Evolutionary conservation across 1,140 invertebrate species (phyloP), one percentile per base, ranked within the genome.

Genomic region (Sycophila sp.): DNA sequence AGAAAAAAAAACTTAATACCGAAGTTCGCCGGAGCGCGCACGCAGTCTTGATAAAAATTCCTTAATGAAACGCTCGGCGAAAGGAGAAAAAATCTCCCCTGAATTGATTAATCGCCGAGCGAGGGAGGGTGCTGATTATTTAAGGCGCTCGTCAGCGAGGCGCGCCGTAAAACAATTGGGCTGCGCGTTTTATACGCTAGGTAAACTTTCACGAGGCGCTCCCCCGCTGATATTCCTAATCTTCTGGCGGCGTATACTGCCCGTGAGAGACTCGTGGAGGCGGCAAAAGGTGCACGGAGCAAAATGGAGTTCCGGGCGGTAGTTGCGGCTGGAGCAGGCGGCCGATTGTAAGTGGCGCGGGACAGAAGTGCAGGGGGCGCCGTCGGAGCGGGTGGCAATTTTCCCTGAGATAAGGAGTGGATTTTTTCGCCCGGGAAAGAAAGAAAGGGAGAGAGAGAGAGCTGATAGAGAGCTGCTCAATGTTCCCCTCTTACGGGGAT

Each of bases 1-100:
- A n/a, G n/a, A n/a, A n/a, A n/a, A n/a, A n/a, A 53, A 49, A 53
- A 53, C 26, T 53, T 24, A 53, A 53, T 53, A 53, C 24, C 13
- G 24, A 53, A 53, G 19, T 53, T 53, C 13, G 2, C 8, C 11
- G 26, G 7, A 13, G 8, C 26, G 19, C 26, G 17, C 10, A 2
- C 22, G 53, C 11, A 30, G 17, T 47, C 19, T n/a, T n/a, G 53
- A 56, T 36, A 56, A 56, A 36, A 56, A 56, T 36, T 7, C n/a
- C 51, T 34, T 56, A 36, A 56, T 56, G 53, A 56, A 56, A 53
- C 22, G 8, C 47, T n/a, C 8, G 3, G 6, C 49, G 19, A 24
- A 28, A 51, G n/a, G n/a, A 24, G 22, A 51, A 24, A 13, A 24
- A n/a, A n/a, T n/a, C n/a, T n/a, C n/a, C n/a, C n/a, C n/a, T n/a